These are phyloP conservation scores for Nomada ruficornis DNA, from an alignment of 2,888 invertebrate genomes.

Conservation along the genomic window DNA sequence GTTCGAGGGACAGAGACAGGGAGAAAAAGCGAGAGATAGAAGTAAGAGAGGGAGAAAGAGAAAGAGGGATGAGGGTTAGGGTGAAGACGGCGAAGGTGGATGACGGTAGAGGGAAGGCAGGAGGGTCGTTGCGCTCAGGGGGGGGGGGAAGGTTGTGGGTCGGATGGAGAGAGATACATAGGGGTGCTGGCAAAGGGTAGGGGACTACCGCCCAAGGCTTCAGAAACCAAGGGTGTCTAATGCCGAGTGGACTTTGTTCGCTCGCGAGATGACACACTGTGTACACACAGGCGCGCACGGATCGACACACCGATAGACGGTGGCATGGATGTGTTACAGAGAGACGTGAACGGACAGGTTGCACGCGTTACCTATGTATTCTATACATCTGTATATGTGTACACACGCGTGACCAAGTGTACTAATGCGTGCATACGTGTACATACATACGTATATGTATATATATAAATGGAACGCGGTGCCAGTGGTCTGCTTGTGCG, in stretches of 20 bases:
- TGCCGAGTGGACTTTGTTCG: constrained; percentile 80
- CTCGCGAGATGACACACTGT: constrained; percentile 73
- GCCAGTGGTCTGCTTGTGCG: too few species aligned
- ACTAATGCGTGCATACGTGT: constrained; percentile 4
- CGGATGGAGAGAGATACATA: constrained; percentile 77
- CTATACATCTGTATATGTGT: neutral
- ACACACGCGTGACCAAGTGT: constrained; percentile 11
- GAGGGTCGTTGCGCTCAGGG: constrained; percentile 55
- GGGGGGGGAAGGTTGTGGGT: constrained; percentile 61
- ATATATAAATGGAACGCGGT: too few species aligned
- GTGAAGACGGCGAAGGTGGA: constrained; percentile 66
- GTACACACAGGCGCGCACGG: constrained; percentile 45
- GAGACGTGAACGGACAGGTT: constrained; percentile 1
- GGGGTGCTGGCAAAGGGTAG: constrained; percentile 81
- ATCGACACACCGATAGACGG: constrained; percentile 9
- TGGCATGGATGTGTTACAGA: too few species aligned
- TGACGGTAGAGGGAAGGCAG: constrained; percentile 46
- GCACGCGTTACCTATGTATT: constrained; percentile 5
- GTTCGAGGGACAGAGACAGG: constrained; percentile 39
- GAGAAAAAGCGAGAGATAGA: constrained; percentile 19
- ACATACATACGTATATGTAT: neutral
- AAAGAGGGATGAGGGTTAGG: constrained; percentile 59
- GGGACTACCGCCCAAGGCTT: constrained; percentile 81
- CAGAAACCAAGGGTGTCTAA: constrained; percentile 80
- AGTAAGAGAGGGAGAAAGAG: constrained; percentile 27